A percentile compares a stretch with the other conserved stretches of the same genome.
phyloP scores from a whole-genome alignment of 2,888 invertebrate genomes.

The Polyploca ridens region DNA sequence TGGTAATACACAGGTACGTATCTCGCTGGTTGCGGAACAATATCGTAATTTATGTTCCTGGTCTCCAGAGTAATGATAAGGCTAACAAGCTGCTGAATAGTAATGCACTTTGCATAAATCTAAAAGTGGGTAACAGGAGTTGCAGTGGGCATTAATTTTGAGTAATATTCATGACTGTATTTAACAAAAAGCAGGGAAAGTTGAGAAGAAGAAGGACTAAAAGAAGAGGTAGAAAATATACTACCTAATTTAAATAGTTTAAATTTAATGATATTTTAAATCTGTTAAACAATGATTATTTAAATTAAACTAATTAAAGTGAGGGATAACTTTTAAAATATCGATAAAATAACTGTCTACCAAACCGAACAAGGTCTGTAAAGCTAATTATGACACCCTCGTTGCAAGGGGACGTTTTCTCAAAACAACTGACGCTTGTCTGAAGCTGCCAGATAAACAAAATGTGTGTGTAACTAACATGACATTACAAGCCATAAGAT shows the following conservation, averaged over 20 bases:
- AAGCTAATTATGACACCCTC: background rate
- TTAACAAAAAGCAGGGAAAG: too few relatives aligned
- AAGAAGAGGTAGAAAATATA: too few relatives aligned
- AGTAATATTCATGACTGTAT: background rate
- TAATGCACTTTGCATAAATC: conserved; percentile 52
- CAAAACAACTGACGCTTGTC: background rate
- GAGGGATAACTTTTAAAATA: too few relatives aligned
- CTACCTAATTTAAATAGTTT: too few relatives aligned
- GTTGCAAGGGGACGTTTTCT: background rate
- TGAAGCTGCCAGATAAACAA: background rate
- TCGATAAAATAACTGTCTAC: background rate
- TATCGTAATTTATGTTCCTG: conserved; percentile 60
- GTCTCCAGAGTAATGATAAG: conserved; percentile 63
- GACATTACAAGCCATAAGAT: background rate
- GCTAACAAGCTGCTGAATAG: conserved; percentile 63
- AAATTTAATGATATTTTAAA: too few relatives aligned
- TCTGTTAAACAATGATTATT: too few relatives aligned
- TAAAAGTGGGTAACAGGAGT: conserved; percentile 44
- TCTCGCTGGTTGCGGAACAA: conserved; percentile 48
- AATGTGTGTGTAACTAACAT: background rate
- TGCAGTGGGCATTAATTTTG: conserved; percentile 14
- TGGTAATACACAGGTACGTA: conserved; percentile 22
- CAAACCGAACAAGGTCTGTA: background rate
- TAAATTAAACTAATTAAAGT: too few relatives aligned
- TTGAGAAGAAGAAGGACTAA: too few relatives aligned